phyloP scores from a whole-genome alignment of 37 sponge, comb jelly and placozoan genomes.

The Ianthella basta region DNA sequence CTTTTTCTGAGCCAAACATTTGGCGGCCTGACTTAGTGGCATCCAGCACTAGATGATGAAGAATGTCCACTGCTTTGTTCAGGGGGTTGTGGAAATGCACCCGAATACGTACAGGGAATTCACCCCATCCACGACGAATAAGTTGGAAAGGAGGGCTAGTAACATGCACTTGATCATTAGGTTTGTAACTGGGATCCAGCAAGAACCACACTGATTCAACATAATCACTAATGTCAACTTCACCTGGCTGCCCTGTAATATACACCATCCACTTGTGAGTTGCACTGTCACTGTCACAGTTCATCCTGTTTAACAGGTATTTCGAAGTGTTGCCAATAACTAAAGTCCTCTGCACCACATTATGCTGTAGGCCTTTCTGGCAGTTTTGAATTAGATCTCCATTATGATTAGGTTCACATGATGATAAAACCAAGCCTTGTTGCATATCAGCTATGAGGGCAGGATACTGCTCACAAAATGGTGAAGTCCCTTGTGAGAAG shows the following conservation, averaged over 20 bases:
- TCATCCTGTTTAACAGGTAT: conserved; percentile 48
- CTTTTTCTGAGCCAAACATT: conserved; percentile 86
- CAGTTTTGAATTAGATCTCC: too few relatives aligned
- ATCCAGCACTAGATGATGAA: conserved; percentile 82
- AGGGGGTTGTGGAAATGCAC: conserved; percentile 55
- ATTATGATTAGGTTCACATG: too few relatives aligned
- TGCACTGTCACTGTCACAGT: conserved; percentile 46
- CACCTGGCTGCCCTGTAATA: conserved; percentile 57
- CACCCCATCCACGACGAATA: conserved; percentile 87
- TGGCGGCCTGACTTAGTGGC: conserved; percentile 82
- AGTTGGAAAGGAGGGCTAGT: conserved; percentile 81
- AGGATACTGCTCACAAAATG: too few relatives aligned
- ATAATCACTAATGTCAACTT: conserved; percentile 67
- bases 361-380: too few relatives aligned
- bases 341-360: conserved; percentile 26
- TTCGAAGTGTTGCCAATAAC: conserved; percentile 89
- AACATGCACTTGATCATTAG: conserved; percentile 76
- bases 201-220: conserved; percentile 79
- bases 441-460: too few relatives aligned
- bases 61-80: conserved; percentile 77
- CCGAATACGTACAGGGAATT: conserved; percentile 88
- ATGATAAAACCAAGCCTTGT: too few relatives aligned
- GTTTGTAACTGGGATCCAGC: conserved; percentile 89
- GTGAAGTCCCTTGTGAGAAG: too few relatives aligned
- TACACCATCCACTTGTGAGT: conserved; percentile 97